phyloP scores from a whole-genome alignment of 2,797 vertebrate species.

The Sphenopsis melanotis region DNA sequence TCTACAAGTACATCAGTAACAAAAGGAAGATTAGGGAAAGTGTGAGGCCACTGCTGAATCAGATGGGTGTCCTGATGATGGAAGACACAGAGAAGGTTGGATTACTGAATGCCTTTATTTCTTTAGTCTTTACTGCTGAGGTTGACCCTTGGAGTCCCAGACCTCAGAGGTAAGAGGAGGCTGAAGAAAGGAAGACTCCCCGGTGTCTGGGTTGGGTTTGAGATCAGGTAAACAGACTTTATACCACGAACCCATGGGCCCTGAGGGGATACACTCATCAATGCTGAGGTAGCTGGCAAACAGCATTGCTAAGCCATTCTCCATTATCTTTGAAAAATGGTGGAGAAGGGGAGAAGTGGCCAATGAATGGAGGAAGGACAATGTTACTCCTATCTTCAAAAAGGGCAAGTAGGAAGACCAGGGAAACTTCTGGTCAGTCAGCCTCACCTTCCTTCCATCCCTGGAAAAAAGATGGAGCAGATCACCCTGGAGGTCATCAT shows the following conservation, averaged over 20 bases:
- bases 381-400: not conserved
- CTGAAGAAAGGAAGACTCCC: not conserved
- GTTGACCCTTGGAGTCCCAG: not conserved
- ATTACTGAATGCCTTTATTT: not conserved
- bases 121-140: not conserved
- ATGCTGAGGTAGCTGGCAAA: not conserved
- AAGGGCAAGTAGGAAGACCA: accelerated
- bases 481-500: not conserved
- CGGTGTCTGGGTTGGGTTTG: accelerated
- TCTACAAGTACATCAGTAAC: not conserved
- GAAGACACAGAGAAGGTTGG: not conserved
- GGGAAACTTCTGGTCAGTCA: not conserved
- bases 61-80: not conserved
- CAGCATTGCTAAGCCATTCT: not conserved
- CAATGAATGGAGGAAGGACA: not conserved
- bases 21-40: not conserved
- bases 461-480: not conserved
- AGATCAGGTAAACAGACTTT: not conserved
- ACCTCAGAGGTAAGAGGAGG: accelerated
- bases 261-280: not conserved
- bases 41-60: not conserved
- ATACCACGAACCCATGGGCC: not conserved
- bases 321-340: not conserved
- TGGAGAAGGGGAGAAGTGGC: not conserved
- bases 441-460: not conserved